Conservation (phyloP, 2,113 vertebrate genomes). For the Semnornis frantzii region DNA sequence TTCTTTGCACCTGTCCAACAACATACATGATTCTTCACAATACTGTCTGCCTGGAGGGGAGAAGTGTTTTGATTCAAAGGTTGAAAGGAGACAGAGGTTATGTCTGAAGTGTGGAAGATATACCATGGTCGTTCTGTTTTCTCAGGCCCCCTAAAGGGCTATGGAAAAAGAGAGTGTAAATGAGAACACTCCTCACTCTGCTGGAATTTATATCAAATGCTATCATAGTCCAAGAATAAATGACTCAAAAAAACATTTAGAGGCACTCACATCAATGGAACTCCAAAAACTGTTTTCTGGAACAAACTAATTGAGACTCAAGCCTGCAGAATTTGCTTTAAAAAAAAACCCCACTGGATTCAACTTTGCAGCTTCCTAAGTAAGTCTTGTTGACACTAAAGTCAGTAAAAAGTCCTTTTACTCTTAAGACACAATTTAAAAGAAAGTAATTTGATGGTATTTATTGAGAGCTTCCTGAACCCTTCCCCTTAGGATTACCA, state of each 20-base stretch:
- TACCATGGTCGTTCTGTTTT: not conserved
- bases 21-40: not conserved
- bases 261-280: not conserved
- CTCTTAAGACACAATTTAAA: not conserved
- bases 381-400: not conserved
- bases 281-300: not conserved
- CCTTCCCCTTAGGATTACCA: not conserved
- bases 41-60: not conserved
- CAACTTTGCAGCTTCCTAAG: not conserved
- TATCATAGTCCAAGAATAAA: not conserved
- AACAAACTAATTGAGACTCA: not conserved
- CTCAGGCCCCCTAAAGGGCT: not conserved
- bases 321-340: not conserved
- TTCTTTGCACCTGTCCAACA: not conserved
- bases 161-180: not conserved
- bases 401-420: not conserved
- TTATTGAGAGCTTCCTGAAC: not conserved
- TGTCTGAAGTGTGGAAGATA: not conserved
- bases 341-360: fast-evolving
- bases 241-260: not conserved
- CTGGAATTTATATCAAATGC: not conserved
- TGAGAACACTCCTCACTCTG: not conserved
- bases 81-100: not conserved
- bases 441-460: not conserved
- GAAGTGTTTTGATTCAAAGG: not conserved